phyloP scores from a whole-genome alignment of 2,888 invertebrate species.

The Mycogona germanica region DNA sequence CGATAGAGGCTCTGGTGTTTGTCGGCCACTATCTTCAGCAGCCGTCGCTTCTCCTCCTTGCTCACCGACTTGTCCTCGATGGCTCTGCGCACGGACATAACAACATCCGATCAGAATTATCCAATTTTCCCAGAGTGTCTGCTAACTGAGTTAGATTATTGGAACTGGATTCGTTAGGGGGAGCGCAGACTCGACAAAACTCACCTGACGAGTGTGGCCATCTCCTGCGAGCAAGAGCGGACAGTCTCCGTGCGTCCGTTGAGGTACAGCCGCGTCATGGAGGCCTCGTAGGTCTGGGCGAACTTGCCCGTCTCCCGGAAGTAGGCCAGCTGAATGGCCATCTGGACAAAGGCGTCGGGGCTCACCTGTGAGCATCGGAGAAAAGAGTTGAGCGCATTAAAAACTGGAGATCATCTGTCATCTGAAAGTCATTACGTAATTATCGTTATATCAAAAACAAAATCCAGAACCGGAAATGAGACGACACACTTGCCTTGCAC shows the following conservation, averaged over 20 bases:
- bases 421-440: background rate
- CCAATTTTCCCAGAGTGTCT: background rate
- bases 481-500: conserved; percentile 31
- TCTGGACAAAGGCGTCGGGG: conserved; percentile 41
- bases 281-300: conserved; percentile 40
- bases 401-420: background rate
- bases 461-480: background rate
- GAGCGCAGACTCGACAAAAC: background rate
- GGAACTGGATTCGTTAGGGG: background rate
- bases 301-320: conserved; percentile 36
- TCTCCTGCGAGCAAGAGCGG: conserved; percentile 36
- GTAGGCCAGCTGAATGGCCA: conserved; percentile 39
- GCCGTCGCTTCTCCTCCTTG: conserved; percentile 31
- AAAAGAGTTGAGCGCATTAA: background rate
- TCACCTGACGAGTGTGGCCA: conserved; percentile 36
- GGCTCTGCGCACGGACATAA: conserved; percentile 27
- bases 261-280: conserved; percentile 39
- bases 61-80: conserved; percentile 30
- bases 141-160: no score
- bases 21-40: conserved; percentile 33
- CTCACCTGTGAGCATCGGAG: conserved; percentile 33
- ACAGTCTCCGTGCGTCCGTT: conserved; percentile 40
- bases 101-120: background rate
- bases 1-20: conserved; percentile 36
- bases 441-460: background rate